Conservation (phyloP, 2,888 invertebrate genomes). For the Andrena bicolor region DNA sequence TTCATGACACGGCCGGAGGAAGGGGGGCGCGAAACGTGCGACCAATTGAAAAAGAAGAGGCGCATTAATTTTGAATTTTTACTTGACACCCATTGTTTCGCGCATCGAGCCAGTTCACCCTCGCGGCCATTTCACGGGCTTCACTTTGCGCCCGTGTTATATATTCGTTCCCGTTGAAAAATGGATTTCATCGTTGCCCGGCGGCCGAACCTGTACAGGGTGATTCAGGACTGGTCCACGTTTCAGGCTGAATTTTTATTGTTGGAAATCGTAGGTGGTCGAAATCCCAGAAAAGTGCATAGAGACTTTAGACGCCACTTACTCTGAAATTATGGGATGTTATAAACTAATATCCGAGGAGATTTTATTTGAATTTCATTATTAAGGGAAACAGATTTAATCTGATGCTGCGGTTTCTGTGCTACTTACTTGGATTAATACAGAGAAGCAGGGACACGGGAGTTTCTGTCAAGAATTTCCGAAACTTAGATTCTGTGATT, state of each 20-base stretch:
- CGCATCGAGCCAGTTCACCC: constrained; percentile 38
- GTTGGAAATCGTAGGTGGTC: background rate
- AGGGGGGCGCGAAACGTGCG: constrained; percentile 19
- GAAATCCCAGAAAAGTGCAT: background rate
- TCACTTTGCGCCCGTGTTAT: constrained; percentile 54
- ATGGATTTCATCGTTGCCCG: constrained; percentile 65
- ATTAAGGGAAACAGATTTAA: background rate
- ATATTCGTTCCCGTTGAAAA: constrained; percentile 59
- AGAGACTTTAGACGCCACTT: background rate
- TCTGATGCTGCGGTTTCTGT: background rate
- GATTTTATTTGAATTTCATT: background rate
- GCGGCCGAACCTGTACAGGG: constrained; percentile 1
- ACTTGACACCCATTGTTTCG: constrained; percentile 55
- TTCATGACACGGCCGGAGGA: constrained; percentile 17
- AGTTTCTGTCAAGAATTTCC: no score
- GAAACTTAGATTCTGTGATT: no score
- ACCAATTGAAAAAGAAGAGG: constrained; percentile 44
- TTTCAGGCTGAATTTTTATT: background rate
- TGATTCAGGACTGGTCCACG: constrained; percentile 7
- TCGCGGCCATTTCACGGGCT: constrained; percentile 53
- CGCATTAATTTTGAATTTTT: constrained; percentile 63
- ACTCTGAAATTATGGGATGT: background rate
- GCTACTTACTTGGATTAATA: no score
- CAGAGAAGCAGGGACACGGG: no score
- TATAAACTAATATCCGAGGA: background rate